Percentiles rank a stretch among this genome's conserved stretches.
These are phyloP conservation scores for Chaenocephalus aceratus DNA, from an alignment of 2,113 vertebrate species.

Conservation along the genomic window DNA sequence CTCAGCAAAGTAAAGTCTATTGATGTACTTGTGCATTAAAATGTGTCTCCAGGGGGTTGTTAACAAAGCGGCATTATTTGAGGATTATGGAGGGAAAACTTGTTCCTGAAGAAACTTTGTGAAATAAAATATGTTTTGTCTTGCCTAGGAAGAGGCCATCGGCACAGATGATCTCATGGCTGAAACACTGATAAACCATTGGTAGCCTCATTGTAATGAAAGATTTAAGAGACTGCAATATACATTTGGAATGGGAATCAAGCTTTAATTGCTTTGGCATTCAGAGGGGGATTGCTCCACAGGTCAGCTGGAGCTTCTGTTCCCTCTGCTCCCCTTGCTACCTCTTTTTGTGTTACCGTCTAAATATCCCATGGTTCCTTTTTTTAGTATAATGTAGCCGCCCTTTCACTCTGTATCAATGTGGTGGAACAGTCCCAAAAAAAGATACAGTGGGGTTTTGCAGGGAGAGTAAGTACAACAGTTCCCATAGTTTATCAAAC, in stretches of 20 bases:
- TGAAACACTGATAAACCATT: background rate
- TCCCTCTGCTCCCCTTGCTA: background rate
- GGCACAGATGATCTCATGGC: background rate
- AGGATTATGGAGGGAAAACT: too few species aligned
- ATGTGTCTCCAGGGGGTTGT: too few species aligned
- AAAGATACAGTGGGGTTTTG: conserved; percentile 1
- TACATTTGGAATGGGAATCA: background rate
- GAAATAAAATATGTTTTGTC: background rate
- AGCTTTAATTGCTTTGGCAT: background rate
- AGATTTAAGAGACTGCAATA: background rate
- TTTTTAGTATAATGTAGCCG: background rate
- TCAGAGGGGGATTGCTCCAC: background rate
- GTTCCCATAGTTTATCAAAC: conserved; percentile 3
- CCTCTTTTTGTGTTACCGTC: conserved; percentile 14
- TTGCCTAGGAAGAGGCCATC: too few species aligned
- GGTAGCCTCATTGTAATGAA: background rate
- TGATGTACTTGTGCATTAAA: too few species aligned
- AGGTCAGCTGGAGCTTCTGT: conserved; percentile 1
- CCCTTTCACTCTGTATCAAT: conserved; percentile 28
- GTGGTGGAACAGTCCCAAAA: background rate
- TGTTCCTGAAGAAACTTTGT: background rate
- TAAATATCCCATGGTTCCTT: conserved; percentile 44
- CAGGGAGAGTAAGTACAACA: conserved; percentile 1
- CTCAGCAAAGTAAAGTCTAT: too few species aligned
- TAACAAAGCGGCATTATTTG: too few species aligned